These are phyloP conservation scores for Caloenas nicobarica DNA, from an alignment of 2,113 vertebrate genomes.

Conservation along the genomic window DNA sequence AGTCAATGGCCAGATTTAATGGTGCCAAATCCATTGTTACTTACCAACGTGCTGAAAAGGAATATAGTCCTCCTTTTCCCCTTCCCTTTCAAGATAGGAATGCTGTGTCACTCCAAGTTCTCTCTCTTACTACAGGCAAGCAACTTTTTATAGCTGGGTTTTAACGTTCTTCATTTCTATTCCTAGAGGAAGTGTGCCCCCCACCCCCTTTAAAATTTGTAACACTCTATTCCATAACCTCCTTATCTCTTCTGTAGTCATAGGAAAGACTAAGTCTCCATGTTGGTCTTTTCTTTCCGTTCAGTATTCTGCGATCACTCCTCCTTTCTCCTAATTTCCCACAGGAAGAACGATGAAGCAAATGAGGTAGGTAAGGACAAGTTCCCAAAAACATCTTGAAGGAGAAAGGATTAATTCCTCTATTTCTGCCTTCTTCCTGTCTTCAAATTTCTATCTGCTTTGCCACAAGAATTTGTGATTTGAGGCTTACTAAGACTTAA, in stretches of 20 bases:
- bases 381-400: neutral
- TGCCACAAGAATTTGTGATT: neutral
- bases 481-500: neutral
- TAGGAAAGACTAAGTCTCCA: neutral
- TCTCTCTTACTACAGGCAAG: neutral
- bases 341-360: neutral
- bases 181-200: neutral
- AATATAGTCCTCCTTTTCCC: neutral
- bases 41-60: neutral
- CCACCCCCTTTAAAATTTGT: neutral
- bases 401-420: neutral
- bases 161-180: neutral
- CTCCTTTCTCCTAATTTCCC: neutral
- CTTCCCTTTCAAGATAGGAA: neutral
- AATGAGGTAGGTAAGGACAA: neutral
- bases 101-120: neutral
- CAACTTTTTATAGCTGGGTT: neutral
- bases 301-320: neutral
- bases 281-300: neutral
- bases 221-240: neutral
- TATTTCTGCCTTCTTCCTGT: neutral
- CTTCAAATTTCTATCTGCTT: neutral
- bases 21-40: neutral
- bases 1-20: neutral
- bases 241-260: neutral